These are phyloP conservation scores for Ashinkailepas kermadecensis DNA, from an alignment of 2,888 invertebrate genomes.

Conservation along the genomic window DNA sequence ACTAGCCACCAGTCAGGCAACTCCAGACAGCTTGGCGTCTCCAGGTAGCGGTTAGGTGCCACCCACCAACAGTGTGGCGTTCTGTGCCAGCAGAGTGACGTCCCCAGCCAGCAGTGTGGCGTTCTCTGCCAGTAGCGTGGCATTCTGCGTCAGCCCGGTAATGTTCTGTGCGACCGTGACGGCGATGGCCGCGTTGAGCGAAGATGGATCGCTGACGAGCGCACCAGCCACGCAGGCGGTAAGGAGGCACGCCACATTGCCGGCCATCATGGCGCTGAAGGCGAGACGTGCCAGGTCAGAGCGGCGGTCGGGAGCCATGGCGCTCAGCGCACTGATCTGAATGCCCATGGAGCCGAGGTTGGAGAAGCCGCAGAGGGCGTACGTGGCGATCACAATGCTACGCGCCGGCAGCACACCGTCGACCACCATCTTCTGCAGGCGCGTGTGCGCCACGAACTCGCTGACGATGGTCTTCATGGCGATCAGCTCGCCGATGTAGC, in stretches of 20 bases:
- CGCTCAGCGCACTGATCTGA: conserved; percentile 66
- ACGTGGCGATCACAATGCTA: conserved; percentile 75
- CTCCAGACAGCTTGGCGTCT: too few relatives aligned
- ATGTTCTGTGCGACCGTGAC: not conserved
- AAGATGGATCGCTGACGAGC: conserved; percentile 11
- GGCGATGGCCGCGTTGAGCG: not conserved
- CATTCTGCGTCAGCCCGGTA: too few relatives aligned
- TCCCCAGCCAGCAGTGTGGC: not conserved
- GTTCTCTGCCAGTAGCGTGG: not conserved
- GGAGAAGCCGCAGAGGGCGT: conserved; percentile 84
- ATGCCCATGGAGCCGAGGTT: conserved; percentile 82
- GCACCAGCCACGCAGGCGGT: conserved; percentile 82
- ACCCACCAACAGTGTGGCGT: not conserved
- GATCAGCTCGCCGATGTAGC: conserved; percentile 69
- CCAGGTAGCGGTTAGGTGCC: too few relatives aligned
- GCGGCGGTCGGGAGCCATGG: conserved; percentile 66
- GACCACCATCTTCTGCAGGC: conserved; percentile 57
- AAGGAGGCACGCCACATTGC: conserved; percentile 74
- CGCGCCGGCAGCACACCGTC: conserved; percentile 53
- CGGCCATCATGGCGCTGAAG: conserved; percentile 68
- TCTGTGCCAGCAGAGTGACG: conserved; percentile 46
- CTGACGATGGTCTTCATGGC: conserved; percentile 86
- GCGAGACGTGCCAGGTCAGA: conserved; percentile 60
- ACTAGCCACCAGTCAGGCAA: too few relatives aligned
- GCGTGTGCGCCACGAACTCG: conserved; percentile 83